Evolutionary conservation across 2,113 vertebrate genomes (phyloP).

Genomic region (Oxygymnocypris stewartii): DNA sequence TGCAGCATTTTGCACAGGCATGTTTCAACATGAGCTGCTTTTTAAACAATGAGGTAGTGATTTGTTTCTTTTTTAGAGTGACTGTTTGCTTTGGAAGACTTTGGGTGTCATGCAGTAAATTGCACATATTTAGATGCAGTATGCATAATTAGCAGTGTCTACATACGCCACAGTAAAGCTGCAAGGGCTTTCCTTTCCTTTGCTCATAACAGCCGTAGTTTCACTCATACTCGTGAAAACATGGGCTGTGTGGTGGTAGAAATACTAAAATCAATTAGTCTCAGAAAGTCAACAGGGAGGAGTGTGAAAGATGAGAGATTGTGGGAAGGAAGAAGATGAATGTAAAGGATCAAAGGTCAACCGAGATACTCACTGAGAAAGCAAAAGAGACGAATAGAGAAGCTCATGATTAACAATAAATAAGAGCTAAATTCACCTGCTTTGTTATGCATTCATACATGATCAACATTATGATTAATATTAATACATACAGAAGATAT

Average conservation of each 20-base stretch:
- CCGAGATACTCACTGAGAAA: neutral
- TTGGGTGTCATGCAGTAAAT: neutral
- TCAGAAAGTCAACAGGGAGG: neutral
- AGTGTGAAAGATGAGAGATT: neutral
- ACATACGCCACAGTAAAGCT: neutral
- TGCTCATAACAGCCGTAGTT: neutral
- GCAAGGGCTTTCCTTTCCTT: neutral
- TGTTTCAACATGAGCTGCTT: slow-evolving; percentile 11
- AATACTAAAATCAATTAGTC: neutral
- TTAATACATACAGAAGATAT: neutral
- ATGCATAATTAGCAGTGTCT: neutral
- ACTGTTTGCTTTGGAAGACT: neutral
- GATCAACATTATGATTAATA: neutral
- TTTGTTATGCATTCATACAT: neutral
- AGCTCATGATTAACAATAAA: neutral
- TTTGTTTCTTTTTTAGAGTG: neutral
- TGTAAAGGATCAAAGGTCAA: slow-evolving; percentile 23
- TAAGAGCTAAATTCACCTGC: neutral
- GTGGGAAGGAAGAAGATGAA: neutral
- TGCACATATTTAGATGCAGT: neutral
- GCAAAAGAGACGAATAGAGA: neutral
- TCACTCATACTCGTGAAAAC: neutral
- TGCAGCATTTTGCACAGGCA: neutral
- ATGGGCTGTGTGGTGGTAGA: neutral
- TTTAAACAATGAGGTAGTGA: neutral